Evolutionary conservation across 2,888 invertebrate species (phyloP).

Genomic region (Trilocha varians): DNA sequence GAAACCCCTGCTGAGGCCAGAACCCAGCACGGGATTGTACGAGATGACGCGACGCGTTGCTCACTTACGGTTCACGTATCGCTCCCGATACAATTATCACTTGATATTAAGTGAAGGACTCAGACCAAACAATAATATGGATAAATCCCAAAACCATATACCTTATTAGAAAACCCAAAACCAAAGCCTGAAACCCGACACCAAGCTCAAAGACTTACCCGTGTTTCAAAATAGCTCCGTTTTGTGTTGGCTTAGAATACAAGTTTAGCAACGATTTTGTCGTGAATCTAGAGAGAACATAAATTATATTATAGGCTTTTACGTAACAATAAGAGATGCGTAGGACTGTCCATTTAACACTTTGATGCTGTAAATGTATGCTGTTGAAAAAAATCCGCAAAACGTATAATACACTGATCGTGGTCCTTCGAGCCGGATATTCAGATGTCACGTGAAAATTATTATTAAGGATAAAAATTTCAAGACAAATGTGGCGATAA

Average conservation of each 20-base stretch:
- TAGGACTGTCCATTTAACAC: background rate
- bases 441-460: too few species aligned
- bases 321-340: conserved; percentile 2
- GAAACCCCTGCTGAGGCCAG: too few species aligned
- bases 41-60: too few species aligned
- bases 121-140: background rate
- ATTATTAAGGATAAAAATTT: too few species aligned
- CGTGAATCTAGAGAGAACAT: conserved; percentile 72
- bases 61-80: too few species aligned
- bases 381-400: too few species aligned
- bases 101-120: too few species aligned
- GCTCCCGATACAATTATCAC: too few species aligned
- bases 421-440: too few species aligned
- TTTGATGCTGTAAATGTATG: background rate
- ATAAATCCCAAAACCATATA: background rate
- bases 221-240: conserved; percentile 76
- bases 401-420: too few species aligned
- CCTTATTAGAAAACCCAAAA: background rate
- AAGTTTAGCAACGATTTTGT: conserved; percentile 81
- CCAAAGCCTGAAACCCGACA: conserved; percentile 12
- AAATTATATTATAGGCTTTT: background rate
- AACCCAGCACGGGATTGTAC: too few species aligned
- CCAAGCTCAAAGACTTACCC: conserved; percentile 72
- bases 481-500: too few species aligned
- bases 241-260: conserved; percentile 77